These are phyloP conservation scores for Xenops minutus DNA, from an alignment of 2,797 vertebrate genomes.

Conservation along the genomic window DNA sequence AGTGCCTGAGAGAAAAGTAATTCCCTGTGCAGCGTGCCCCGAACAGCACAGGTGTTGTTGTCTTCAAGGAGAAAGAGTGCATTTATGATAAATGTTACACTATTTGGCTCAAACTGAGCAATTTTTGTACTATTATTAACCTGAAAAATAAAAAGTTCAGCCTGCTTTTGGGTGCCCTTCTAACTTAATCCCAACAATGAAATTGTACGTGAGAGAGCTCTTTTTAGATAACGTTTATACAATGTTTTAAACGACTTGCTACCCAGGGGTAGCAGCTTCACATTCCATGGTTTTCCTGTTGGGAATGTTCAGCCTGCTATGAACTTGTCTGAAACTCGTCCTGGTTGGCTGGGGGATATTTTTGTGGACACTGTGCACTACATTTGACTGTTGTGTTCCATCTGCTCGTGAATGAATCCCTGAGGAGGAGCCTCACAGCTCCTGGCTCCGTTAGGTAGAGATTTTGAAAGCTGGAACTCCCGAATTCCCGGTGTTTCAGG, in stretches of 20 bases:
- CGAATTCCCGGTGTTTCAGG: not conserved
- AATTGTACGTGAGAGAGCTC: constrained; percentile 28
- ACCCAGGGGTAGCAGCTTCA: constrained; percentile 15
- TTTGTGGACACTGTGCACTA: constrained; percentile 57
- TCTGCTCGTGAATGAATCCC: not conserved
- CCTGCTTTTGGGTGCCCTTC: constrained; percentile 66
- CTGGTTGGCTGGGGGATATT: not conserved
- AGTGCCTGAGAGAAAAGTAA: constrained; percentile 63
- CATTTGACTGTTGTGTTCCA: constrained; percentile 15
- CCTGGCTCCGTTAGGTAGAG: not conserved
- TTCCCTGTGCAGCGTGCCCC: constrained; percentile 41
- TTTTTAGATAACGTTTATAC: constrained; percentile 53
- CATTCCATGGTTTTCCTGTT: constrained; percentile 51
- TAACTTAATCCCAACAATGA: constrained; percentile 41
- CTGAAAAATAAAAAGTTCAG: constrained; percentile 45
- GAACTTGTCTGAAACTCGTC: constrained; percentile 37
- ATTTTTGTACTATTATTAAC: constrained; percentile 77
- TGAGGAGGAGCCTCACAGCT: not conserved
- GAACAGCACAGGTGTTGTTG: constrained; percentile 46
- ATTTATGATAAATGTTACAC: constrained; percentile 85
- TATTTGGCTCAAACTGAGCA: constrained; percentile 86
- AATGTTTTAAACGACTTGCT: constrained; percentile 56
- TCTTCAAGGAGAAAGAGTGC: constrained; percentile 77
- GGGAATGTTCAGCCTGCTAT: constrained; percentile 26
- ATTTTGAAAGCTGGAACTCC: not conserved